These are phyloP conservation scores for Nemoura dubitans DNA, from an alignment of 2,888 invertebrate genomes.

Conservation along the genomic window DNA sequence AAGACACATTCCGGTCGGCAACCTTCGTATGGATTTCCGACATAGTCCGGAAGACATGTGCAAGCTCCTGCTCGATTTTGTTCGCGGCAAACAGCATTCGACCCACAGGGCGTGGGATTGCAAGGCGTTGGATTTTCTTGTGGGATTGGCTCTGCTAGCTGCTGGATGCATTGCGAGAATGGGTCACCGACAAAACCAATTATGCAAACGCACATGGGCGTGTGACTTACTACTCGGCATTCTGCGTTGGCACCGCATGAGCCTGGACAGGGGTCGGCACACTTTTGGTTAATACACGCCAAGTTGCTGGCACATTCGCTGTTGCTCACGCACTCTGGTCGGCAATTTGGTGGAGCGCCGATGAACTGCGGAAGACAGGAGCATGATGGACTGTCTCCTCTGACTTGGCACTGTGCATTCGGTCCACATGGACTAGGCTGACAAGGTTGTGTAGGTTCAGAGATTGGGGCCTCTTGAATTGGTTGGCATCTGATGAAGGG, in stretches of 20 bases:
- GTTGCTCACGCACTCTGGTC: slow-evolving; percentile 54
- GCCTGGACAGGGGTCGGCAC: slow-evolving; percentile 69
- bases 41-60: slow-evolving; percentile 53
- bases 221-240: slow-evolving; percentile 79
- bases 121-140: slow-evolving; percentile 65
- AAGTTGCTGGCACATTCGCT: slow-evolving; percentile 55
- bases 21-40: slow-evolving; percentile 57
- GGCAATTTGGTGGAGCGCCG: slow-evolving; percentile 71
- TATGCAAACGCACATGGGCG: slow-evolving; percentile 75
- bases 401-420: slow-evolving; percentile 57
- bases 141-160: slow-evolving; percentile 50
- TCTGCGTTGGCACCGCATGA: slow-evolving; percentile 77
- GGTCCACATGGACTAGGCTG: slow-evolving; percentile 57
- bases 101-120: slow-evolving; percentile 63
- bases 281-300: slow-evolving; percentile 58
- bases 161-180: slow-evolving; percentile 69
- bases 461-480: slow-evolving; percentile 51
- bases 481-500: slow-evolving; percentile 74
- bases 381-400: slow-evolving; percentile 71
- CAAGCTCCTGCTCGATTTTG: slow-evolving; percentile 58
- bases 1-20: slow-evolving; percentile 54
- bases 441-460: slow-evolving; percentile 54
- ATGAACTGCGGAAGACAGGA: slow-evolving; percentile 72
- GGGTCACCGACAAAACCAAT: slow-evolving; percentile 79
- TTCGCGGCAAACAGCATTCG: slow-evolving; percentile 62